phyloP scores from a whole-genome alignment of 2,113 vertebrate species.

The Jaculus jaculus region DNA sequence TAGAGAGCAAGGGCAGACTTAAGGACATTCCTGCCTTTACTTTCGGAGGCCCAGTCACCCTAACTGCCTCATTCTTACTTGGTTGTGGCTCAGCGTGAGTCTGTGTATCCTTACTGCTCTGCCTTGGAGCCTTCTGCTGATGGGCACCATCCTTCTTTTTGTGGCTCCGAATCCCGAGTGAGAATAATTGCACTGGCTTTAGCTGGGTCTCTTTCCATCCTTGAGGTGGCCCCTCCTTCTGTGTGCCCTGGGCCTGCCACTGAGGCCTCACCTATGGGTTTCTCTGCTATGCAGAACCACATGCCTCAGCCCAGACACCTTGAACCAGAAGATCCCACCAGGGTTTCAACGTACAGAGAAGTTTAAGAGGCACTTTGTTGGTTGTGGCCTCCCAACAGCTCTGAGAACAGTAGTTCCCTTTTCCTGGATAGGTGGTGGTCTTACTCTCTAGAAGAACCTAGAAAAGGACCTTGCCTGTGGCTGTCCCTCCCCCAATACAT shows the following conservation, averaged over 20 bases:
- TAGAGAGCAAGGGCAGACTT: no score
- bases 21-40: no score
- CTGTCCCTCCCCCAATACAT: no score
- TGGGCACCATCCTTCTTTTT: accelerated
- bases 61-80: no score
- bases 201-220: background rate
- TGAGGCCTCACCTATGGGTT: background rate
- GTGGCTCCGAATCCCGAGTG: background rate
- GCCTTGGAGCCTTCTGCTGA: background rate
- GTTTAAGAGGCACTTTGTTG: background rate
- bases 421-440: background rate
- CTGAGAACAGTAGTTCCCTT: accelerated
- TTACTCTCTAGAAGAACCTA: background rate
- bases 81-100: accelerated
- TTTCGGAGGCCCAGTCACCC: no score
- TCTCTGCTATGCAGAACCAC: background rate
- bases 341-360: no score
- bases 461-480: background rate
- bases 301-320: background rate
- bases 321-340: background rate
- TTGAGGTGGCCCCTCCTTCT: accelerated
- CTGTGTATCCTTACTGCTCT: accelerated
- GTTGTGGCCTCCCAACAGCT: accelerated
- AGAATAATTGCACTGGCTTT: background rate
- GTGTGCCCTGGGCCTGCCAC: background rate